Base-by-base conservation (phyloP, 2,888 invertebrate species). In the Melanostoma scalare region DNA sequence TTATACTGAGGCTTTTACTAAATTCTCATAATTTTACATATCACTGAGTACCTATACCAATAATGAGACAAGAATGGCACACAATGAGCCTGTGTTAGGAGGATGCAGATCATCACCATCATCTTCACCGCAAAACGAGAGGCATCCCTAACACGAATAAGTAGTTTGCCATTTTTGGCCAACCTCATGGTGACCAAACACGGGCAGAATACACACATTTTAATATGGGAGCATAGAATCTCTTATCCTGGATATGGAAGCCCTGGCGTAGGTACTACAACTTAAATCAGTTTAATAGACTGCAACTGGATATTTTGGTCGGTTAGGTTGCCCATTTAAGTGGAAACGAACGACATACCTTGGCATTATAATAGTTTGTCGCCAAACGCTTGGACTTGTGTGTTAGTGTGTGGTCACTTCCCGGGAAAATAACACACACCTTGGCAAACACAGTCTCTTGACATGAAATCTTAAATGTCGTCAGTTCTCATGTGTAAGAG, bases 201-300 rank as follows among this genome's bases (percentile, higher is more conserved):
- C 58, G 67, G 72, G 10, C 31, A 50, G 42, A 58, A 38, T 53
- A 67, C 44, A 71, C 65, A 71, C 42, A 71, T 53, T 55, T 68
- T 55, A 60, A 30, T 67, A 31, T 53, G 63, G 31, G 8, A 35
- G n/a, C n/a, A 63, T 46, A 42, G 68, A 71, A 60, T 55, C 75
- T 80, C 81, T 72, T 52, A 36, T 3, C 44, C 10, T 46, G 6
- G 36, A 60, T 33, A 69, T 73, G 78, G 73, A 78, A 78, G 48
- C 48, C 31, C 53, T 46, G 50, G 38, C 53, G 50, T 61, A 48
- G 63, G 55, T 61, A 42, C 50, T 42, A 63, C 35, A 80, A 74
- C 73, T 69, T 78, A 84, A 84, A 84, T 84, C 84, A 79, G 84
- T 71, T 74, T 79, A 84, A 84, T 84, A 84, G 84, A 84, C 84